Evolutionary conservation across 2,888 invertebrate genomes (phyloP).

Genomic region (Drosophila heteroneura): DNA sequence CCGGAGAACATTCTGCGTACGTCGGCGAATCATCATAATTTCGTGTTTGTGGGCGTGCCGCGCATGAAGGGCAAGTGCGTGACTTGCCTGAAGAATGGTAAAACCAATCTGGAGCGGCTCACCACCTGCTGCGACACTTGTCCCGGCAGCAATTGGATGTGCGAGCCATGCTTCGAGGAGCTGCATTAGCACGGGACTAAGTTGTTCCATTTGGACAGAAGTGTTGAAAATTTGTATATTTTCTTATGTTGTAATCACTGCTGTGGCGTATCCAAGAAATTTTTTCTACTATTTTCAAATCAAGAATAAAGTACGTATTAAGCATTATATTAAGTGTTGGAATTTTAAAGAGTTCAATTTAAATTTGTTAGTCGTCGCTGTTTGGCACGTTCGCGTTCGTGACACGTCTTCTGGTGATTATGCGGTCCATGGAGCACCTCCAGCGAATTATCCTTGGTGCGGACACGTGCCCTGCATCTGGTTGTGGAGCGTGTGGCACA

Average conservation of each 20-base stretch:
- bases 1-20: slow-evolving; percentile 79
- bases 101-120: slow-evolving; percentile 71
- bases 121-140: slow-evolving; percentile 84
- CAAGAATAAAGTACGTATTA: background rate
- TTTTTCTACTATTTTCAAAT: background rate
- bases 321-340: background rate
- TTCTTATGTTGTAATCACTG: background rate
- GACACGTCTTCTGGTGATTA: slow-evolving; percentile 70
- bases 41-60: slow-evolving; percentile 80
- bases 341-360: background rate
- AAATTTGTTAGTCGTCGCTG: background rate
- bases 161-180: slow-evolving; percentile 79
- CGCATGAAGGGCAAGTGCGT: slow-evolving; percentile 84
- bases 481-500: slow-evolving; percentile 84
- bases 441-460: slow-evolving; percentile 73
- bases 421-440: slow-evolving; percentile 81
- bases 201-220: background rate
- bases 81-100: slow-evolving; percentile 78
- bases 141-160: slow-evolving; percentile 84
- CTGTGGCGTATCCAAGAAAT: background rate
- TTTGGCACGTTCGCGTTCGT: slow-evolving; percentile 16
- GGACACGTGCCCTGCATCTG: slow-evolving; percentile 83
- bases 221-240: background rate
- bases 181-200: slow-evolving; percentile 33
- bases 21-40: slow-evolving; percentile 77